Percentiles rank a stretch among this genome's conserved stretches.
These are phyloP conservation scores for Paedocypris sp. DNA, from an alignment of 2,113 vertebrate genomes.

Conservation along the genomic window DNA sequence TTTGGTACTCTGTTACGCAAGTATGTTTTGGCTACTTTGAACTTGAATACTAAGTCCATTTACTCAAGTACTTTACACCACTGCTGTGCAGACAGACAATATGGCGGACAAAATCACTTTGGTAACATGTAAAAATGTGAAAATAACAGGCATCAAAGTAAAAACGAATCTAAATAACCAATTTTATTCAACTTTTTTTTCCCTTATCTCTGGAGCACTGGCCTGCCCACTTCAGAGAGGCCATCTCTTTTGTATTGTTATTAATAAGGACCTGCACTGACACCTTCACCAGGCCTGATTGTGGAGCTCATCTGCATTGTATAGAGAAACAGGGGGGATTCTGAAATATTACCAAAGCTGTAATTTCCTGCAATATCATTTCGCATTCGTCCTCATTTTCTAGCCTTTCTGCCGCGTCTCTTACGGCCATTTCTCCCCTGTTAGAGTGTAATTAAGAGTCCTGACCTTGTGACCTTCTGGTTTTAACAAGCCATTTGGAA, in stretches of 20 bases:
- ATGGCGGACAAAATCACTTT: too few relatives aligned
- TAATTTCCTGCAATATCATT: constrained; percentile 89
- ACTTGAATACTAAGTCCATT: too few relatives aligned
- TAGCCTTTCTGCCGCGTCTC: constrained; percentile 71
- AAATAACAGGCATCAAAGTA: too few relatives aligned
- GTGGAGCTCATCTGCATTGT: constrained; percentile 69
- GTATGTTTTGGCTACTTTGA: too few relatives aligned
- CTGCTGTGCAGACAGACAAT: too few relatives aligned
- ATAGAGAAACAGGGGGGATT: constrained; percentile 64
- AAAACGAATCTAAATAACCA: too few relatives aligned
- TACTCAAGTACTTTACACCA: too few relatives aligned
- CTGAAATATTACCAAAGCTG: constrained; percentile 86
- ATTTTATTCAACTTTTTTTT: too few relatives aligned
- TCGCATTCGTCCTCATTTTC: constrained; percentile 66
- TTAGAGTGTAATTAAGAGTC: constrained; percentile 93
- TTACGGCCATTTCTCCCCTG: constrained; percentile 78
- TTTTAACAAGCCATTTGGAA: constrained; percentile 82
- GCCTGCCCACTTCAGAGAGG: constrained; percentile 22
- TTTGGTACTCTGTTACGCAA: too few relatives aligned
- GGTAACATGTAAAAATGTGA: too few relatives aligned
- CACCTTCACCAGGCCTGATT: constrained; percentile 64
- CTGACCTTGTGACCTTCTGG: constrained; percentile 76
- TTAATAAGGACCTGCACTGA: constrained; percentile 68
- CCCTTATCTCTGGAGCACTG: background rate
- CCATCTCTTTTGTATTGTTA: constrained; percentile 42